Percentiles rank a stretch among this genome's conserved stretches.
These are phyloP conservation scores for Rissa tridactyla DNA, from an alignment of 2,113 vertebrate species.

Conservation along the genomic window DNA sequence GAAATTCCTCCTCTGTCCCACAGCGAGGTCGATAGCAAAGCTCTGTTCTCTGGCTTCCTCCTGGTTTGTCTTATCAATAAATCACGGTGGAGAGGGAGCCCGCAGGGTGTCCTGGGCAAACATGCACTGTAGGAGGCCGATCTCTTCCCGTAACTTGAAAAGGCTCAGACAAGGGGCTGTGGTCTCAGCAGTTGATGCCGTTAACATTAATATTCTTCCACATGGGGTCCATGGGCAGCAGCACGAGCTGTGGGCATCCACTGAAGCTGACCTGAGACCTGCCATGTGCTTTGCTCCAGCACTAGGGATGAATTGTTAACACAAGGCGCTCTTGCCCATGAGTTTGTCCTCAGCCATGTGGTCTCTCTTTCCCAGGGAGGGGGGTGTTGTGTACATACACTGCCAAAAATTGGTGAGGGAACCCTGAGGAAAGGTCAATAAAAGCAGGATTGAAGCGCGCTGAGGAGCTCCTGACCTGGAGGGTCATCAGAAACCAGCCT, in stretches of 20 bases:
- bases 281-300: neutral
- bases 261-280: neutral
- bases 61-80: neutral
- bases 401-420: neutral
- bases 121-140: fast-evolving
- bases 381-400: neutral
- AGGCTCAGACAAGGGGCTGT: neutral
- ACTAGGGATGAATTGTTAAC: neutral
- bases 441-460: neutral
- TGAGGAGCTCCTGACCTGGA: neutral
- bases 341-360: neutral
- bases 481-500: neutral
- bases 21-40: neutral
- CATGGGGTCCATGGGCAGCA: neutral
- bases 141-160: neutral
- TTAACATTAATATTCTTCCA: neutral
- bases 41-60: neutral
- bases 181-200: neutral
- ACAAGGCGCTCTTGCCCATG: neutral
- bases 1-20: neutral
- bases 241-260: neutral
- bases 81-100: neutral
- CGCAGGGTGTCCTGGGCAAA: neutral
- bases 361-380: neutral
- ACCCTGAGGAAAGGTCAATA: neutral